Conservation (phyloP, 2,888 invertebrate genomes). For the Pelosia muscerda region DNA sequence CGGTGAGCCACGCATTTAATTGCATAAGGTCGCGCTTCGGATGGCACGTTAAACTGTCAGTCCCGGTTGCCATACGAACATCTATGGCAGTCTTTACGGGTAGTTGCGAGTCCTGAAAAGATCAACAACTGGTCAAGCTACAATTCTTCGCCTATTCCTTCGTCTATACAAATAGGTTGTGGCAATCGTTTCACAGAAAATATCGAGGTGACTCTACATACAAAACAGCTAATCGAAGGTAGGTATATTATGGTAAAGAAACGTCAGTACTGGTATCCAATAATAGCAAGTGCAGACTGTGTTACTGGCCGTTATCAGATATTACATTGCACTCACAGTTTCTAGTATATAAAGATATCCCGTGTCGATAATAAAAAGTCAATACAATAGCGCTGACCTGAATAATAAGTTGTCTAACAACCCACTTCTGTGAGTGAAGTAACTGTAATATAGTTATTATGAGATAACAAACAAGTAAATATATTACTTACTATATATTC, state of each 20-base stretch:
- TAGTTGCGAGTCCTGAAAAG: too few relatives aligned
- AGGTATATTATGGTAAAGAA: too few relatives aligned
- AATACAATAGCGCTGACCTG: not conserved
- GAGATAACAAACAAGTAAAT: constrained; percentile 39
- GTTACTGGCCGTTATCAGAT: not conserved
- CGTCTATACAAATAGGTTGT: too few relatives aligned
- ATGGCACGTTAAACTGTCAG: too few relatives aligned
- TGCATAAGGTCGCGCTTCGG: too few relatives aligned
- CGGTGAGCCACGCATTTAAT: too few relatives aligned
- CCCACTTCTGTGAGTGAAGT: constrained; percentile 35
- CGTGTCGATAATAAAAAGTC: constrained; percentile 4
- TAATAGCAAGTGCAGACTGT: not conserved
- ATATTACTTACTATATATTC: constrained; percentile 15
- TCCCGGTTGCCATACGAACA: too few relatives aligned
- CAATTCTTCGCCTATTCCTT: too few relatives aligned
- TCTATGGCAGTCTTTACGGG: too few relatives aligned
- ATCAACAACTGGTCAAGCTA: too few relatives aligned
- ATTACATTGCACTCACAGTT: not conserved
- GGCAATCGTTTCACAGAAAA: too few relatives aligned
- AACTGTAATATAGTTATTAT: constrained; percentile 27
- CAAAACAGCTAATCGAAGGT: not conserved
- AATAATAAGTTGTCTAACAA: constrained; percentile 6
- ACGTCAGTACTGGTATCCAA: not conserved
- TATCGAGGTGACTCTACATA: not conserved
- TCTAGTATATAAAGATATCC: not conserved